Base-by-base conservation (phyloP, 2,797 vertebrate genomes). In the Decapterus maruadsi region DNA sequence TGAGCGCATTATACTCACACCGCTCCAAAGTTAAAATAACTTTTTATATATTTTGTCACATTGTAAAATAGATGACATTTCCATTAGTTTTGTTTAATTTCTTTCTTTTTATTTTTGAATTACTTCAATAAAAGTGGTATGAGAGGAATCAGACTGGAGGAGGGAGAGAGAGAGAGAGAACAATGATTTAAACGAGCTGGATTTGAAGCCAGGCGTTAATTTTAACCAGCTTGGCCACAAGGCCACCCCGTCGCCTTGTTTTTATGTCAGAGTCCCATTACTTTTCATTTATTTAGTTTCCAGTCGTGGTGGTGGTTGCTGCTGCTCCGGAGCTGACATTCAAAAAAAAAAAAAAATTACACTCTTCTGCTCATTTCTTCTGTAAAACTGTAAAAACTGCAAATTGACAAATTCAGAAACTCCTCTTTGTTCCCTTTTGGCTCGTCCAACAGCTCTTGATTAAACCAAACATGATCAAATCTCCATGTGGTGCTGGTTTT, bases 211-310 rank as follows among this genome's bases (percentile, higher is more conserved):
- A 60, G 61, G 34, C 40, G 16, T 17, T 17, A 59, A 77, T 59
- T 65, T 65, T 22, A 75, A 78, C 38, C 50, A 65, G 68, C 72
- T 68, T 12, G 5, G 20, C 61, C 69, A 62, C 61, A 16, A 75
- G 56, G 59, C 54, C 53, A 57, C 11, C 9, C 11, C 65, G 22
- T 72, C 16, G 1, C 43, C 36, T 40, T 63, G 45, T 73, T 70
- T 58, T 75, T 42, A 65, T 68, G 51, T 68, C 20, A 40, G 36
- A 67, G 29, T 66, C 42, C 20, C 8, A 45, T 59, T 13, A 19
- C 42, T 40, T 60, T 72, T 50, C 13, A 26, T 54, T 53, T 70
- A 31, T 73, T 64, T 64, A 22, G 53, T 40, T 69, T 77, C 69
- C 31, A 51, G 13, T 8, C 48, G 55, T 14, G 22, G 40, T 34